phyloP scores from a whole-genome alignment of 1,140 invertebrate species.

The Magallana angulata region DNA sequence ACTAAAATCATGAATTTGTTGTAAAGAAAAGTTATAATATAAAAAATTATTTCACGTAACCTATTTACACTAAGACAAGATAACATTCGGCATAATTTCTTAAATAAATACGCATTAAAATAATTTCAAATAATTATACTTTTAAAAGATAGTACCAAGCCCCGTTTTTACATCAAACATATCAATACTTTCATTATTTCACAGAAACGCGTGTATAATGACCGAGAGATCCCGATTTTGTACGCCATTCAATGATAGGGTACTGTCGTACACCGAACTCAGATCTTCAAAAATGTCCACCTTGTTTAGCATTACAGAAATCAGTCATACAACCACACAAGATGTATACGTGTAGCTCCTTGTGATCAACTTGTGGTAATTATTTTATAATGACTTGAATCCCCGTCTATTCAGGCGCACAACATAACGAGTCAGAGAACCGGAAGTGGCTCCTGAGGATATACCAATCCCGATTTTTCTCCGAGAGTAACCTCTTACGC shows the following conservation, averaged over 20 bases:
- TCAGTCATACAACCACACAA: too few relatives aligned
- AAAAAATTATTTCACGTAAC: too few relatives aligned
- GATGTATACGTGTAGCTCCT: too few relatives aligned
- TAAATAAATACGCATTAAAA: too few relatives aligned
- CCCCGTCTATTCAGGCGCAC: conserved; percentile 8
- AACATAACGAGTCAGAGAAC: background rate
- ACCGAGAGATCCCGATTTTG: background rate
- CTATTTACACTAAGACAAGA: too few relatives aligned
- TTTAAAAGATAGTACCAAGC: background rate
- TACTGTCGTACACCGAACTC: too few relatives aligned
- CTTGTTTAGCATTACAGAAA: background rate
- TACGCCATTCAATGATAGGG: background rate
- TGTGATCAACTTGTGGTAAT: too few relatives aligned
- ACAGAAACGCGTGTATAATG: background rate
- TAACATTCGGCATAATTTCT: too few relatives aligned
- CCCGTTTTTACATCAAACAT: background rate
- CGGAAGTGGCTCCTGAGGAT: conserved; percentile 7
- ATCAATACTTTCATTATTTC: background rate
- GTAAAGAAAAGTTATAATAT: too few relatives aligned
- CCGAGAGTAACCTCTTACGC: background rate
- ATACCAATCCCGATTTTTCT: conserved; percentile 5
- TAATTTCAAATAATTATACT: too few relatives aligned
- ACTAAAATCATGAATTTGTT: too few relatives aligned
- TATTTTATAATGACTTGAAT: background rate
- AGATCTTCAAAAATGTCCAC: background rate